Evolutionary conservation across 1,140 invertebrate genomes (phyloP).

Genomic region (Papilio dardanus): DNA sequence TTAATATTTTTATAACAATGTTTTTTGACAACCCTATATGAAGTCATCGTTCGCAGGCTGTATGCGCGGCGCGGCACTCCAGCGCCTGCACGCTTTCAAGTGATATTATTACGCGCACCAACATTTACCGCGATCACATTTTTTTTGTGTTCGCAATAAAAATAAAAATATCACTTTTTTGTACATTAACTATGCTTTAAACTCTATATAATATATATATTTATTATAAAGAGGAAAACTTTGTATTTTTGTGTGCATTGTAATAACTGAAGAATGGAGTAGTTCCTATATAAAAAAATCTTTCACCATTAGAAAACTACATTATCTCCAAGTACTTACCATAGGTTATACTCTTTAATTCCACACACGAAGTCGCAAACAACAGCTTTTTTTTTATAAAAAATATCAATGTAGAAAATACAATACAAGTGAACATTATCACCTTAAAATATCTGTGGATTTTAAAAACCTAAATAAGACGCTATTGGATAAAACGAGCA

Average conservation of each 20-base stretch:
- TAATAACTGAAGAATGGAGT: too few relatives aligned
- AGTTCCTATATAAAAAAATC: too few relatives aligned
- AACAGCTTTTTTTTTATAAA: too few relatives aligned
- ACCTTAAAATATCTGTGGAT: background rate
- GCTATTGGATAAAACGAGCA: background rate
- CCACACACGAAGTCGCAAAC: too few relatives aligned
- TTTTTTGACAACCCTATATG: conserved; percentile 26
- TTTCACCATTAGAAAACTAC: too few relatives aligned
- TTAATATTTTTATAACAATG: background rate
- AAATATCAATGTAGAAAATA: background rate
- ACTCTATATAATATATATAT: too few relatives aligned
- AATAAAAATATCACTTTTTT: background rate
- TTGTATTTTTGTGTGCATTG: too few relatives aligned
- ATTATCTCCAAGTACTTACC: too few relatives aligned
- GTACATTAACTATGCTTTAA: too few relatives aligned
- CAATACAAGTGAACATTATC: too few relatives aligned
- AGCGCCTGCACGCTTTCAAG: conserved; percentile 26
- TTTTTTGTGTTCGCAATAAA: background rate
- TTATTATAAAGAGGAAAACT: too few relatives aligned
- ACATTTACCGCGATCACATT: conserved; percentile 4
- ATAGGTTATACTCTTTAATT: too few relatives aligned
- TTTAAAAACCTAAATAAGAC: background rate
- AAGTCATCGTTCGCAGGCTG: conserved; percentile 35
- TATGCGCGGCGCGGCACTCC: conserved; percentile 29
- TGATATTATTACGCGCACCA: conserved; percentile 28